Evolutionary conservation across 2,113 vertebrate species (phyloP).

Genomic region (Ptilorrhoa leucosticta): DNA sequence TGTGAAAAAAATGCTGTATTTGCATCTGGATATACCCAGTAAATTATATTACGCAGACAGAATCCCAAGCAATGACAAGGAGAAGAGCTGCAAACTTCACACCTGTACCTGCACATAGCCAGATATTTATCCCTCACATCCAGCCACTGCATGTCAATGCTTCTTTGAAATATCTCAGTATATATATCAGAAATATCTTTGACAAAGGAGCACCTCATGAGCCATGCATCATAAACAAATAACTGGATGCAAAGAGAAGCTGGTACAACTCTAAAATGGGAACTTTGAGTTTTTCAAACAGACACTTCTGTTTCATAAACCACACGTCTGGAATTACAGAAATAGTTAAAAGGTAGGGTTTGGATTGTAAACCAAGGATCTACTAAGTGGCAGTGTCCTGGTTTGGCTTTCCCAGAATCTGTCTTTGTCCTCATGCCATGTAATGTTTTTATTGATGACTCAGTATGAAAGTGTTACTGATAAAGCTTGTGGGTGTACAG

Average conservation of each 20-base stretch:
- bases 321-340: neutral
- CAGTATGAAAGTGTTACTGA: neutral
- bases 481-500: constrained; percentile 4
- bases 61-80: neutral
- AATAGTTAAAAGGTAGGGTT: neutral
- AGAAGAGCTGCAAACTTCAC: neutral
- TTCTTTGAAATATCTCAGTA: neutral
- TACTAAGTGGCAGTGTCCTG: neutral
- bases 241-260: neutral
- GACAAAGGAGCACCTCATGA: rapidly evolving
- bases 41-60: neutral
- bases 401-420: constrained; percentile 7
- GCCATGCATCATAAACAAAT: neutral
- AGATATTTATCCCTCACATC: neutral
- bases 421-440: neutral
- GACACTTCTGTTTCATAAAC: neutral
- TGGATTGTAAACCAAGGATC: neutral
- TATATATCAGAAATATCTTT: no score
- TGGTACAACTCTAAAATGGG: neutral
- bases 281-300: neutral
- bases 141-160: neutral
- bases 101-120: neutral
- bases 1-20: neutral
- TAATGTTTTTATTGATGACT: constrained; percentile 23
- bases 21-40: neutral